Evolutionary conservation across 2,888 invertebrate genomes (phyloP).

Genomic region (Agonopterix alstromeriana): DNA sequence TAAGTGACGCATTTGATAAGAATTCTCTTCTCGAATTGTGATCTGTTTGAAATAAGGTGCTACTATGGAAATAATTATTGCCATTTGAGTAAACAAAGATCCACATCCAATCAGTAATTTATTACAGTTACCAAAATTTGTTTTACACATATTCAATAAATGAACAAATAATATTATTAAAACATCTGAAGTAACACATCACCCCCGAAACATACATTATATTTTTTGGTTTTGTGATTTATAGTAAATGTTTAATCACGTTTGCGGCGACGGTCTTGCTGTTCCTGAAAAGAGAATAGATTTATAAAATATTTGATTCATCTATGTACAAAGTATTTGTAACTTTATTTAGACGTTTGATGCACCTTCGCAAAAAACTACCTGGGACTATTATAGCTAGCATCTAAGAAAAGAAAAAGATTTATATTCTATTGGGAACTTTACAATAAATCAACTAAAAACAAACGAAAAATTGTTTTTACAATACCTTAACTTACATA

Average conservation of each 20-base stretch:
- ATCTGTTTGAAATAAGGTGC: too few species aligned
- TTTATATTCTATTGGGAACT: too few species aligned
- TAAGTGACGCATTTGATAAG: too few species aligned
- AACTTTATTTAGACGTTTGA: not conserved
- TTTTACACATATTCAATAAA: slow-evolving; percentile 2
- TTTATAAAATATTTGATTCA: not conserved
- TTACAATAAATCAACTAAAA: too few species aligned
- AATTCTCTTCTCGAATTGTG: too few species aligned
- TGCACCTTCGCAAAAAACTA: too few species aligned
- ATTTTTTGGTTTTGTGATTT: slow-evolving; percentile 3
- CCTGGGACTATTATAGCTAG: not conserved
- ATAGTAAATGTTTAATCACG: slow-evolving; percentile 46
- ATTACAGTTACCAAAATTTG: slow-evolving; percentile 16
- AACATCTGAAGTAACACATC: slow-evolving; percentile 13
- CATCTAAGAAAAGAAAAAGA: not conserved
- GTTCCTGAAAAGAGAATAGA: slow-evolving; percentile 48
- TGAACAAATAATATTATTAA: slow-evolving; percentile 7
- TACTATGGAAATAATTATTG: too few species aligned
- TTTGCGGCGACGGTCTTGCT: slow-evolving; percentile 69
- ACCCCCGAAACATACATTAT: slow-evolving; percentile 14
- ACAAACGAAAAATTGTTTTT: too few species aligned
- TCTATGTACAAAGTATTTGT: not conserved
- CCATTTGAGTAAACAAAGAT: not conserved
- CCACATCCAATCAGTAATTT: slow-evolving; percentile 27
- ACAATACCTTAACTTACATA: too few species aligned